Base-by-base conservation (phyloP, 2,113 vertebrate genomes). In the Tyto alba region DNA sequence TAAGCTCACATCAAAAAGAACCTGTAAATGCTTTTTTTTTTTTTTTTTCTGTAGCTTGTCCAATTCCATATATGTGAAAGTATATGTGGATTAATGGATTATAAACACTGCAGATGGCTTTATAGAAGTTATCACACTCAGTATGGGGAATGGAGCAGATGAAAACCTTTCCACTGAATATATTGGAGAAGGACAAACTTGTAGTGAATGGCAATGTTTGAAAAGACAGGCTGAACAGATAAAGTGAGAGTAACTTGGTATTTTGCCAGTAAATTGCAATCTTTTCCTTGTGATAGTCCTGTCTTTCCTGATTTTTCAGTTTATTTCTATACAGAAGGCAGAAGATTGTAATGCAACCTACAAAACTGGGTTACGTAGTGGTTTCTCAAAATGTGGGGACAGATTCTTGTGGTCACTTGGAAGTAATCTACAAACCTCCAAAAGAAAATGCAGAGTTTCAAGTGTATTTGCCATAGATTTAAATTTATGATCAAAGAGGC, bases 291-390 rank as follows among this genome's bases (percentile, higher is more conserved):
- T 36, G 45, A 22, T 25, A 72, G 18, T 36, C 50, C 16, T 36
- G 23, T 45, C 22, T 85, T 52, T 69, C n/a, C 50, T 87, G 45
- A 18, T 40, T 75, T 71, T 83, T 45, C 50, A 50, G 66, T 60
- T 78, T 55, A 2, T 74, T 73, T 53, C 34, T 52, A 0, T 66
- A 59, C 17, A 41, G 38, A 64, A 50, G 27, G 38, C 38, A 16
- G 50, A 27, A 72, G 43, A 38, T 34, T 45, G 13, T 43, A 52
- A 59, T 0, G 16, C 57, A 50, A 64, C 32, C 43, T 48, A 22
- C n/a, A 64, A 19, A 52, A 38, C 40, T 63, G 36, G 12, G 18
- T 88, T 75, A 52, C 0, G 0, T n/a, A 41, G 40, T 25, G 43
- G 26, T 94, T 89, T 92, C 29, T 92, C 13, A 60, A 17, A 80